Base-by-base conservation (phyloP, 2,888 invertebrate species). In the Meteorus cinctellus region DNA sequence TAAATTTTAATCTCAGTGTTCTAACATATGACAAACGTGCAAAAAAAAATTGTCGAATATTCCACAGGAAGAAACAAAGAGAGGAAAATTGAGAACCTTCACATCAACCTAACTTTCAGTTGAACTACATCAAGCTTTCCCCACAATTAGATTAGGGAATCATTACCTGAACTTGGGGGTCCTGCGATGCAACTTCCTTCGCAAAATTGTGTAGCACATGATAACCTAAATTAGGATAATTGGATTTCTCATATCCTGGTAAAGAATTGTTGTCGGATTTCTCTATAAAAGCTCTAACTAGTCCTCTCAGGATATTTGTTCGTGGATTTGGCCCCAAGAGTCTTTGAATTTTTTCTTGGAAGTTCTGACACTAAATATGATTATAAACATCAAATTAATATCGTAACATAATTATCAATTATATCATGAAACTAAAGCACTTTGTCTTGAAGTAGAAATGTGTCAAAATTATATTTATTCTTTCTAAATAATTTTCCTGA, bases 221-320 rank as follows among this genome's bases (percentile, higher is more conserved):
- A 51, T 86, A 88, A 10, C 87, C 82, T 3, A 86, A 80, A 77
- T 88, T 87, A 45, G 78, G 76, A 71, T 80, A 75, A 5, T 80
- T 67, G 4, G 83, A 72, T 72, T 84, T 81, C 34, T 77, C 82
- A 67, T 86, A 84, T 2, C 88, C 88, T 12, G 81, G 79, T 4
- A 86, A 24, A 55, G 55, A 76, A 62, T 77, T 77, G 63, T 78
- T 81, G 62, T 78, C 80, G 19, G 83, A 76, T 12, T 80, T 83
- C 24, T 81, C 79, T n/a, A 81, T 78, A 12, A 84, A 71, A n/a
- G 71, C 69, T 12, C 78, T 78, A 10, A 87, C 60, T 55, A 83
- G 82, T 36, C 80, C 80, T 19, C 73, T 82, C 36, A 88, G 74
- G 16, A 80, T 79, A 1, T 85, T 83, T n/a, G 82, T 81, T 62